A percentile compares a stretch with the other conserved stretches of the same genome.
Conservation (phyloP, 1,140 invertebrate species). For the Papilio machaon region DNA sequence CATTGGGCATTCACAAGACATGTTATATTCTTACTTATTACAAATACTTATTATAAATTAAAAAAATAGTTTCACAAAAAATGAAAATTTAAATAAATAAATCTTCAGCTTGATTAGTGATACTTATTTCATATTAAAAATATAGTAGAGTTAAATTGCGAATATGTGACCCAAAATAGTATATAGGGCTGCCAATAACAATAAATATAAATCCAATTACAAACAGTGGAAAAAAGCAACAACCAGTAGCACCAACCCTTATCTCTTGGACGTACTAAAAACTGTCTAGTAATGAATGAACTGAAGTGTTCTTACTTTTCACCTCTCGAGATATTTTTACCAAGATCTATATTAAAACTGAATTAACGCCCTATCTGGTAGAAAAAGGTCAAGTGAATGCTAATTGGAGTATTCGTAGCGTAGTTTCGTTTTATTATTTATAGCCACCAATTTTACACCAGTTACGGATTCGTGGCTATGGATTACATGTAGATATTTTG, state of each 20-base stretch:
- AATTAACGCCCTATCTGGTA: not conserved
- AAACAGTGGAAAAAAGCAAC: not conserved
- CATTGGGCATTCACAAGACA: not conserved
- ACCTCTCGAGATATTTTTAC: constrained; percentile 16
- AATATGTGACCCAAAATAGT: too few species aligned
- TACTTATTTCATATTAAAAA: not conserved
- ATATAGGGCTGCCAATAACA: not conserved
- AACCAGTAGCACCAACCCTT: not conserved
- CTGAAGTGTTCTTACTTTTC: not conserved
- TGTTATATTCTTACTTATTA: not conserved
- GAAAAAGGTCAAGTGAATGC: constrained; percentile 22
- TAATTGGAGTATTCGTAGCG: constrained; percentile 17
- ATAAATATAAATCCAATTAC: not conserved
- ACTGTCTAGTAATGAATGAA: not conserved
- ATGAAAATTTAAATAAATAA: not conserved
- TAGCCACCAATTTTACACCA: not conserved
- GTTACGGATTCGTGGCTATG: too few species aligned
- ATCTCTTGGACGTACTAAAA: not conserved
- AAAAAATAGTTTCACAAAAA: not conserved
- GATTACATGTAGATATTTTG: not conserved
- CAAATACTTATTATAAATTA: not conserved
- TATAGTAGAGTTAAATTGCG: not conserved
- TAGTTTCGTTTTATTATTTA: not conserved
- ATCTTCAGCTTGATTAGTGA: not conserved
- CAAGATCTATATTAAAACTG: not conserved